Evolutionary conservation across 2,797 vertebrate genomes (phyloP), one percentile per base, ranked within the genome.

Genomic region (Peromyscus melanophrys): DNA sequence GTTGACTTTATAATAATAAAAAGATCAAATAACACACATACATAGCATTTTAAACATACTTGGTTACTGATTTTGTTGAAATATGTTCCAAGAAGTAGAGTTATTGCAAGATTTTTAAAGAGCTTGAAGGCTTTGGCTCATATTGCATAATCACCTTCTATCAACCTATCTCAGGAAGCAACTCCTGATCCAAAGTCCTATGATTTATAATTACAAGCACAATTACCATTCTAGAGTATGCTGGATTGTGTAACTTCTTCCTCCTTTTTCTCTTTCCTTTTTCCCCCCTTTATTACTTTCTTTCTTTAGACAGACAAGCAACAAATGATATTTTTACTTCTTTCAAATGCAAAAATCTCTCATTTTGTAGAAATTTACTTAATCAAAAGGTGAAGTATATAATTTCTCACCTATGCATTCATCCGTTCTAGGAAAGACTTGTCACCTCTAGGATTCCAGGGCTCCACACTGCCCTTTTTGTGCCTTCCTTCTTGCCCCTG

Each of bases 311-410:
- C 1, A 84, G 27, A 90, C 21, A 46, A 55, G 63, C 29, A 85
- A 1, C 9, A 84, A 95, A 84, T 25, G 1, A 40, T 1, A 52
- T 65, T 46, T 76, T 90, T 55, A 71, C 40, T 93, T 94, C 83
- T 76, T 12, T 85, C 67, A 67, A 83, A 52, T 52, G 34, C 16
- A 40, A 59, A 96, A 67, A 10, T 97, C 37, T 27, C 52, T 87
- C 34, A 55, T 2, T 59, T 71, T 81, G 83, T 46, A 91, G 75
- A 91, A 40, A 89, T 80, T 92, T 80, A 90, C 75, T 92, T 89
- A 59, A 76, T 40, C 31, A 49, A 91, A 81, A 61, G 34, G 43
- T 71, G 31, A 84, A 37, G 80, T 89, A 76, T 73, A 84, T 80
- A 93, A 55, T n/a, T 83, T 85, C 31, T 34, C 34, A 83, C 19